Evolutionary conservation across 2,113 vertebrate species (phyloP), one percentile per base, ranked within the genome.

Genomic region (Rhagologus leucostigma): DNA sequence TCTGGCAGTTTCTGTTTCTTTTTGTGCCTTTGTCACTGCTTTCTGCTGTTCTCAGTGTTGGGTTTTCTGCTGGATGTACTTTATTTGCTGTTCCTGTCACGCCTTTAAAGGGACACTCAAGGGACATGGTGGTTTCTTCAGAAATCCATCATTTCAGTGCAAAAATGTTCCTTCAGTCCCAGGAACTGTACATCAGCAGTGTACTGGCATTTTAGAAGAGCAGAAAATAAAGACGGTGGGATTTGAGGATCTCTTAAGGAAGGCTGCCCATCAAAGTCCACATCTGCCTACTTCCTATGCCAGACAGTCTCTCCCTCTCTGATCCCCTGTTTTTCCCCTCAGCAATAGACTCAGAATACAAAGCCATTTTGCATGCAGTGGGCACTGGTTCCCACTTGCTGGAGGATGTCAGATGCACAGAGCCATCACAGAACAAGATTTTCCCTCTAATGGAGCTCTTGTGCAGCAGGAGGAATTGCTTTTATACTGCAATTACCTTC

Each of bases 11-110:
- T 76, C 75, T 88, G 26, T 89, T 88, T 55, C 39, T 83, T 93
- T 93, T 82, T 83, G 67, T 95, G 94, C 68, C 64, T 93, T 89
- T 7, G 7, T 90, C 76, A 69, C 49, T 76, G 84, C 81, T 89
- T 86, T 94, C 89, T 91, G 87, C 94, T 93, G n/a, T 92, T 91
- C 79, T 77, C 39, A 53, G 50, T 90, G 90, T 65, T 95, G 83
- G 71, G 55, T 79, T 89, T 95, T 74, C 80, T 90, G 70, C 89
- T 95, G 67, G 75, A 77, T 85, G 65, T 87, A 86, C 84, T 85
- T 52, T 53, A 37, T 57, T 91, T 81, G 44, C 78, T 73, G 76
- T 89, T 75, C 87, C 41, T 2, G 29, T 80, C 75, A 77, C 46
- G 35, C 74, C 86, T 90, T 71, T 85, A 65, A 91, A 74, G 68